Conservation (phyloP, 53 echinoderm and acorn worm genomes). For the Zoroaster sp. region DNA sequence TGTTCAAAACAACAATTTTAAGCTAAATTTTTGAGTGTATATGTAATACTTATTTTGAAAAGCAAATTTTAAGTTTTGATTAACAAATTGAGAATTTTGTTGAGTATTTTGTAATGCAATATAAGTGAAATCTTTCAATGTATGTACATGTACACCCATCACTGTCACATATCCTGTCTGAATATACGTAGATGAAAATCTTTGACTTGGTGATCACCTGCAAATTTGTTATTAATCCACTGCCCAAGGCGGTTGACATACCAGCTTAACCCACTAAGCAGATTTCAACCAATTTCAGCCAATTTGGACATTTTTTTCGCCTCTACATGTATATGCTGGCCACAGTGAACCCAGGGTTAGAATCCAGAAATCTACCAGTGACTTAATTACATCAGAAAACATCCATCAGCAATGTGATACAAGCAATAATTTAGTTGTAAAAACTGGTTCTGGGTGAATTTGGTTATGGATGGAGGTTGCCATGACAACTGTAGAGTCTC, state of each 20-base stretch:
- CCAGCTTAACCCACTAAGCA: constrained; percentile 40
- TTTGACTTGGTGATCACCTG: constrained; percentile 1
- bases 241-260: constrained; percentile 13
- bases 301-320: constrained; percentile 4
- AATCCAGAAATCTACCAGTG: background rate
- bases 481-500: constrained; percentile 17
- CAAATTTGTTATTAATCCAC: constrained; percentile 24
- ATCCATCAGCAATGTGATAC: constrained; percentile 34
- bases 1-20: too few species aligned
- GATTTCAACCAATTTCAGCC: constrained; percentile 40
- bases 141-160: too few species aligned
- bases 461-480: background rate
- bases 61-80: too few species aligned
- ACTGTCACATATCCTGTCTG: background rate
- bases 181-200: constrained; percentile 3
- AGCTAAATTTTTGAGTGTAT: too few species aligned
- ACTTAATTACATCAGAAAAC: constrained; percentile 45
- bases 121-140: too few species aligned
- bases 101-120: too few species aligned
- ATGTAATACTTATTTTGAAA: too few species aligned
- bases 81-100: too few species aligned
- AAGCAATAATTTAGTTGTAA: constrained; percentile 2
- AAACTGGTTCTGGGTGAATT: constrained; percentile 2
- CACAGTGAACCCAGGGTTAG: background rate
- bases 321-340: background rate